A percentile compares a stretch with the other conserved stretches of the same genome.
phyloP scores from a whole-genome alignment of 2,113 vertebrate species.

The Callipepla squamata region DNA sequence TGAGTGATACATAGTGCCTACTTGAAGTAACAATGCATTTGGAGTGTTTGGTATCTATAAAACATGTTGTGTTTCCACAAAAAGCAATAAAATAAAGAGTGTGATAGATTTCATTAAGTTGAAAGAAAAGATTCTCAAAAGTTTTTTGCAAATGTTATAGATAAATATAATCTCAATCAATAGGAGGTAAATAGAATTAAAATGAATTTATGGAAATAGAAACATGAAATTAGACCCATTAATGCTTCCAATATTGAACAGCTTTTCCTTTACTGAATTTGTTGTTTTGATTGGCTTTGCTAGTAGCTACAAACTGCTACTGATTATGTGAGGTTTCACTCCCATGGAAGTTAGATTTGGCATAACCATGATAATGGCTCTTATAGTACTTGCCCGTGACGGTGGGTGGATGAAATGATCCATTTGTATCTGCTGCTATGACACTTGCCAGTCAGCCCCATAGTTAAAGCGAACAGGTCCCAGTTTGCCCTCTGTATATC shows the following conservation, averaged over 20 bases:
- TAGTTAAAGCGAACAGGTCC: background rate
- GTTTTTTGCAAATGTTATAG: conserved; percentile 24
- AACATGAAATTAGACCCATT: background rate
- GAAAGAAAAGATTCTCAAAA: conserved; percentile 15
- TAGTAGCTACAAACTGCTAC: background rate
- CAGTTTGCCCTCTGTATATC: background rate
- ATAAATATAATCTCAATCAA: background rate
- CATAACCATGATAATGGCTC: accelerated
- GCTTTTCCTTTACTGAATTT: background rate
- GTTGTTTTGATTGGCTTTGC: background rate
- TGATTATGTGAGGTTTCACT: background rate
- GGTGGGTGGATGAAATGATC: background rate
- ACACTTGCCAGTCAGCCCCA: background rate
- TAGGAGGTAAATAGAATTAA: conserved; percentile 30
- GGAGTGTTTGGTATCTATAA: conserved; percentile 54
- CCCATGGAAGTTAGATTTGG: background rate
- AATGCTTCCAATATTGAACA: background rate
- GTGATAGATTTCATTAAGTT: conserved; percentile 35
- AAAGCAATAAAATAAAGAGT: background rate
- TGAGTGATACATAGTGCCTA: conserved; percentile 64
- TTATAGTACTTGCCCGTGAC: background rate
- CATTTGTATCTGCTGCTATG: background rate
- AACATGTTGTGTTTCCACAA: conserved; percentile 35
- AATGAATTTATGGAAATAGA: conserved; percentile 30
- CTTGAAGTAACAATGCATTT: conserved; percentile 75